Evolutionary conservation across 2,113 vertebrate species (phyloP).

Genomic region (Heterocephalus glaber): DNA sequence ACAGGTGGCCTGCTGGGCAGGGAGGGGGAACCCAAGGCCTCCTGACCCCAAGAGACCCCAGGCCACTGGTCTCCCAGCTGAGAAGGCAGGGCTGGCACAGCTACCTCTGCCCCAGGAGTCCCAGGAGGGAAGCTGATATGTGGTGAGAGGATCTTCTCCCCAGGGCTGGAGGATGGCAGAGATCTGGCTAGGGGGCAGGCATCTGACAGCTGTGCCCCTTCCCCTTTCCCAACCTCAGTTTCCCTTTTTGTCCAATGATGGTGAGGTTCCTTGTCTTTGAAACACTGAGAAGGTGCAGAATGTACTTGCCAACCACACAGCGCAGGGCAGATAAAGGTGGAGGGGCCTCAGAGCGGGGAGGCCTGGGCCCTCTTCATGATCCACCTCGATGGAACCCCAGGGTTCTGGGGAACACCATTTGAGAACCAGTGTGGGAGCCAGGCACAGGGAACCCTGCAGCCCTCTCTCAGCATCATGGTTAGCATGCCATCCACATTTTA

Average conservation of each 20-base stretch:
- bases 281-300: background rate
- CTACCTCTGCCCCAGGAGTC: background rate
- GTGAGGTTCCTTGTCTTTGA: no score
- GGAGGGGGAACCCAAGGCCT: background rate
- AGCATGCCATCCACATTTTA: slow-evolving; percentile 83
- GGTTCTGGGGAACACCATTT: background rate
- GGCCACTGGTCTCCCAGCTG: background rate
- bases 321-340: background rate
- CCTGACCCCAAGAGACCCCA: background rate
- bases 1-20: background rate
- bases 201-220: background rate
- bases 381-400: background rate
- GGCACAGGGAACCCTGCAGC: slow-evolving; percentile 80
- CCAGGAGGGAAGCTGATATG: background rate
- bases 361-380: background rate
- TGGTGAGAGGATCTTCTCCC: background rate
- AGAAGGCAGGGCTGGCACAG: background rate
- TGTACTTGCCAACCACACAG: background rate
- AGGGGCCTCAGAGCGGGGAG: background rate
- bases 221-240: background rate
- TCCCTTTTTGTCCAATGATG: background rate
- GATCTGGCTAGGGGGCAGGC: background rate
- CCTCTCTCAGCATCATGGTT: slow-evolving; percentile 69
- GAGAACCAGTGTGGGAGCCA: background rate
- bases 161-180: background rate